These are phyloP conservation scores for Apotomis capreana DNA, from an alignment of 2,888 invertebrate species.

Conservation along the genomic window DNA sequence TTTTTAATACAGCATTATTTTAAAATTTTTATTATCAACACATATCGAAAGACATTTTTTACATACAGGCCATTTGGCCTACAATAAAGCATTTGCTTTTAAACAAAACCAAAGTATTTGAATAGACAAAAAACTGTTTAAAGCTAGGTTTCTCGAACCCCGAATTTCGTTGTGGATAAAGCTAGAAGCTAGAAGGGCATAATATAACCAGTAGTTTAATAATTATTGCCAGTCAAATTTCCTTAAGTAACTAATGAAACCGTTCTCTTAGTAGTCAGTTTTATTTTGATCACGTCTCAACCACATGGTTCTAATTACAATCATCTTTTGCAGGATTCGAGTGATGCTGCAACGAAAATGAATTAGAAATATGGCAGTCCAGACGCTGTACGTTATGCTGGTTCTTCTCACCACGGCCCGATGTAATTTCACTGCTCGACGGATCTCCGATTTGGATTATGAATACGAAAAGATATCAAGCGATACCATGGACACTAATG, in stretches of 20 bases:
- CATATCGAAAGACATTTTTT: too few species aligned
- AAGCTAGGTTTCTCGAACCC: too few species aligned
- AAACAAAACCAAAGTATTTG: too few species aligned
- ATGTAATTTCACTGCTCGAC: slow-evolving; percentile 19
- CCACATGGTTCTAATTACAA: neutral
- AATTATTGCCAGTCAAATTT: too few species aligned
- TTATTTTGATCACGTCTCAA: neutral
- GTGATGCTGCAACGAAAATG: slow-evolving; percentile 7
- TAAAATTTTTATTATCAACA: too few species aligned
- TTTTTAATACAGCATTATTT: too few species aligned
- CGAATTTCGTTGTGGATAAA: too few species aligned
- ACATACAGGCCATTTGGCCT: too few species aligned
- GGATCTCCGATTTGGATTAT: slow-evolving; percentile 15
- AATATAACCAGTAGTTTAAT: too few species aligned
- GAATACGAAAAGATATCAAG: slow-evolving; percentile 13
- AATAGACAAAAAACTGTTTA: too few species aligned
- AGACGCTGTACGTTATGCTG: slow-evolving; percentile 27
- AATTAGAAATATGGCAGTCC: slow-evolving; percentile 33
- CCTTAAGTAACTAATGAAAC: neutral
- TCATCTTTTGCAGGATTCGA: slow-evolving; percentile 29
- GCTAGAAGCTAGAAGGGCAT: too few species aligned
- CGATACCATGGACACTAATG: slow-evolving; percentile 13
- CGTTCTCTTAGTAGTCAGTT: neutral
- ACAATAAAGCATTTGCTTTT: too few species aligned
- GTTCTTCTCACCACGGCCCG: slow-evolving; percentile 30